A percentile compares a stretch with the other conserved stretches of the same genome.
Evolutionary conservation across 2,797 vertebrate genomes (phyloP).

Genomic region (Heliangelus exortis): DNA sequence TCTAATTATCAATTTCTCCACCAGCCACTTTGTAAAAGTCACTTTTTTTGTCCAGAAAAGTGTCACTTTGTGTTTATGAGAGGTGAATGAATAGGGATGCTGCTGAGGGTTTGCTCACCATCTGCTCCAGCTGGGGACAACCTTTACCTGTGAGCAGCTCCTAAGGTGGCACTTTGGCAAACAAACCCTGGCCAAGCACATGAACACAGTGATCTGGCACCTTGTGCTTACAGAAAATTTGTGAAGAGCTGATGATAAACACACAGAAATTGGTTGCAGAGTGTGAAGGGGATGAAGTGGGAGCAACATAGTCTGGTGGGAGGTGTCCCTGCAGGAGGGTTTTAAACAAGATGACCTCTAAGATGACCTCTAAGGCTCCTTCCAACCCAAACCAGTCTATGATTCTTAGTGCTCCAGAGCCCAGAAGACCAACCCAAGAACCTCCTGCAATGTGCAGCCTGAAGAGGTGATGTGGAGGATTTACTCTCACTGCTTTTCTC

Average conservation of each 20-base stretch:
- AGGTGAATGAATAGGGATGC: not conserved
- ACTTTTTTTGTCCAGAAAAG: not conserved
- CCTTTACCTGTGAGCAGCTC: not conserved
- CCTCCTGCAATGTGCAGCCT: not conserved
- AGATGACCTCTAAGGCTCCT: too few relatives aligned
- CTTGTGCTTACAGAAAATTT: too few relatives aligned
- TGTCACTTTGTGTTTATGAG: not conserved
- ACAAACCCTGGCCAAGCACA: accelerated
- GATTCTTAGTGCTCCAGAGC: not conserved
- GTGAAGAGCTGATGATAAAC: not conserved
- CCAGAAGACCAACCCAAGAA: not conserved
- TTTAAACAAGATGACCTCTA: too few relatives aligned
- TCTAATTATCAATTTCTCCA: not conserved
- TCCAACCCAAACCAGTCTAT: too few relatives aligned
- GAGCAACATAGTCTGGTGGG: too few relatives aligned
- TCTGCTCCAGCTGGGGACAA: not conserved
- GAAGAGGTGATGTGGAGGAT: not conserved
- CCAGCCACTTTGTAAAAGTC: not conserved
- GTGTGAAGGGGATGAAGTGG: not conserved
- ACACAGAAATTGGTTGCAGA: not conserved
- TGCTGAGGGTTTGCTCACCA: not conserved
- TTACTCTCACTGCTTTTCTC: not conserved
- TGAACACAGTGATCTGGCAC: accelerated
- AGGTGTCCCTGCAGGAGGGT: too few relatives aligned
- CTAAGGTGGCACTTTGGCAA: not conserved